phyloP scores from a whole-genome alignment of 2,797 vertebrate species.

The Onychomys torridus region DNA sequence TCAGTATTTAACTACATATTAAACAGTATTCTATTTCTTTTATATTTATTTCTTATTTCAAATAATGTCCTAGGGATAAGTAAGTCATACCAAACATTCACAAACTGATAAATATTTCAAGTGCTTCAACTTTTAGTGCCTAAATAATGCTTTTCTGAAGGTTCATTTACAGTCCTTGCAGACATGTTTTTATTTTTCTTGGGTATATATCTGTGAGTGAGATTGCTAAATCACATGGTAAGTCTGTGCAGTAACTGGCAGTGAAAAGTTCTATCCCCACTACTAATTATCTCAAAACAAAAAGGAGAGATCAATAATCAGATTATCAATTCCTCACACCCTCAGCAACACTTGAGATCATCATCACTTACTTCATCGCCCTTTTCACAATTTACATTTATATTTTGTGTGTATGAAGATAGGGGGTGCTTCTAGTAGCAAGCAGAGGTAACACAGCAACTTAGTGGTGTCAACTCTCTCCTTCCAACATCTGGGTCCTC shows the following conservation, averaged over 20 bases:
- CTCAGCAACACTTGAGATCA: neutral
- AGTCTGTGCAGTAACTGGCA: neutral
- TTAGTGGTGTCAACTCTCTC: neutral
- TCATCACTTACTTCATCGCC: neutral
- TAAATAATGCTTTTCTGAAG: neutral
- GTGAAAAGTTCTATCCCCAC: neutral
- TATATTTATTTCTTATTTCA: too few species aligned
- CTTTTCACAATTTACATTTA: neutral
- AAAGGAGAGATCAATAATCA: neutral
- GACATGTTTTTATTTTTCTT: neutral
- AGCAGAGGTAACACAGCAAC: neutral
- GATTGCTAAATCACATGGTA: too few species aligned
- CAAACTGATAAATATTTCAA: too few species aligned
- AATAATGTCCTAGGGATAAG: neutral
- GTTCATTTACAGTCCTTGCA: neutral
- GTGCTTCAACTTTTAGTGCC: neutral
- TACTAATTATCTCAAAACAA: neutral
- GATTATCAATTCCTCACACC: neutral
- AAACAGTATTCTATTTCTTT: neutral
- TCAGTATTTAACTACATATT: neutral
- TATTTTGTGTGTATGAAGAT: neutral
- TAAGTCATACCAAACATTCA: neutral
- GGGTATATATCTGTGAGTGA: neutral
- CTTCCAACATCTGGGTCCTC: neutral
- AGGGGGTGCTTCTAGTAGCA: neutral